Conservation (phyloP, 2,797 vertebrate genomes). For the Gallinago nigripennis region DNA sequence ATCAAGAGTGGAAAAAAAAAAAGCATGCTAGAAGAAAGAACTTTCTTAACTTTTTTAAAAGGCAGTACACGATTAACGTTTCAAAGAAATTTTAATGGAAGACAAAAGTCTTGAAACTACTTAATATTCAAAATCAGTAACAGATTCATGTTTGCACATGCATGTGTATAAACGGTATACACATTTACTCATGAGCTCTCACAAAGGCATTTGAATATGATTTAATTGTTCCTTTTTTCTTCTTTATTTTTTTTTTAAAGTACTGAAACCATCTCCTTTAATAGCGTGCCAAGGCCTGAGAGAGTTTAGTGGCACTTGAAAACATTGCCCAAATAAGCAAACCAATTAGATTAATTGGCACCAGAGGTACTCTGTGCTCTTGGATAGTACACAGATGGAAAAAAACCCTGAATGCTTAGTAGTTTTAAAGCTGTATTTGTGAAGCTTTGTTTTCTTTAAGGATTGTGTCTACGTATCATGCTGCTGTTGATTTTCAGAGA, state of each 20-base stretch:
- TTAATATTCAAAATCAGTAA: slow-evolving; percentile 25
- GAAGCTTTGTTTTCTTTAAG: slow-evolving; percentile 15
- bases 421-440: not conserved
- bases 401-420: not conserved
- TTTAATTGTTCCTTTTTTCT: slow-evolving; percentile 11
- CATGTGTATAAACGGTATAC: not conserved
- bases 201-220: slow-evolving; percentile 18
- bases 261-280: slow-evolving; percentile 24
- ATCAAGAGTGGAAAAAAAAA: not conserved
- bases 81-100: slow-evolving; percentile 14
- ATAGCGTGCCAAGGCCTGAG: slow-evolving; percentile 28
- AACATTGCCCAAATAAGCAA: slow-evolving; percentile 34
- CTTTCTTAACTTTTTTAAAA: not conserved
- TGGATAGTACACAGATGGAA: not conserved
- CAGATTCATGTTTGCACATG: not conserved
- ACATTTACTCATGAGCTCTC: not conserved
- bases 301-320: slow-evolving; percentile 41
- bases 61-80: not conserved
- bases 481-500: slow-evolving; percentile 15
- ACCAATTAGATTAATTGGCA: slow-evolving; percentile 59
- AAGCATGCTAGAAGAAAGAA: not conserved
- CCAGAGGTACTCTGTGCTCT: slow-evolving; percentile 10
- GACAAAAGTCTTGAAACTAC: slow-evolving; percentile 16
- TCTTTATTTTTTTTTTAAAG: not conserved
- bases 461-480: not conserved